Percentiles rank a stretch among this genome's conserved stretches.
phyloP scores from a whole-genome alignment of 2,888 invertebrate species.

The Eustalomyia histrio region DNA sequence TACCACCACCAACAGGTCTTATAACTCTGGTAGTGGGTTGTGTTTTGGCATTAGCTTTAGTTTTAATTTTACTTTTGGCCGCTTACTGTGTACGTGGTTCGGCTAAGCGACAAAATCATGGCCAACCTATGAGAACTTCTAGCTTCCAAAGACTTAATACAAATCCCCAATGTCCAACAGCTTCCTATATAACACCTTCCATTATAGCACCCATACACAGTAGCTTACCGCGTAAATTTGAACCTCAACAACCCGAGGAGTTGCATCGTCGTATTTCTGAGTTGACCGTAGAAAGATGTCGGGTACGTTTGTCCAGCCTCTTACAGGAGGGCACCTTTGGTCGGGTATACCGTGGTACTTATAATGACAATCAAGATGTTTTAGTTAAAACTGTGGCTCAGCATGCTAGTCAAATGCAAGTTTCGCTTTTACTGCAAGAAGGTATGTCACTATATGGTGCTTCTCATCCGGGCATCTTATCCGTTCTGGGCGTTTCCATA shows the following conservation, averaged over 20 bases:
- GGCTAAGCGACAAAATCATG: constrained; percentile 77
- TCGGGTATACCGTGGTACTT: constrained; percentile 89
- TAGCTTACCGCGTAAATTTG: constrained; percentile 76
- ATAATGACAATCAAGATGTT: constrained; percentile 87
- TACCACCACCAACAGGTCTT: constrained; percentile 77
- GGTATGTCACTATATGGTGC: constrained; percentile 84
- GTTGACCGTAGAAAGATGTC: constrained; percentile 82
- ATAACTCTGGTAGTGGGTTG: constrained; percentile 78
- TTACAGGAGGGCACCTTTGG: constrained; percentile 94
- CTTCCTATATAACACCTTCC: constrained; percentile 76
- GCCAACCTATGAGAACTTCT: constrained; percentile 79
- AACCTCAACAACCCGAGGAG: constrained; percentile 77
- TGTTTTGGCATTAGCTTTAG: constrained; percentile 76
- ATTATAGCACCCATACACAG: constrained; percentile 76
- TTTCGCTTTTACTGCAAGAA: constrained; percentile 89
- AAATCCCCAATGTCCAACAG: constrained; percentile 73
- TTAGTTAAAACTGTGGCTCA: constrained; percentile 94
- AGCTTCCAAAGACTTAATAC: constrained; percentile 79
- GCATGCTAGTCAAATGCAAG: constrained; percentile 93
- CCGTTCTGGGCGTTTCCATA: constrained; percentile 92
- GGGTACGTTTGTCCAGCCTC: constrained; percentile 88
- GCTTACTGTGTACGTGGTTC: constrained; percentile 79
- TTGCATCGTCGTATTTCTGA: constrained; percentile 79
- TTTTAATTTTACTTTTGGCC: constrained; percentile 75
- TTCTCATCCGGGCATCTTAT: constrained; percentile 87